Evolutionary conservation across 53 echinoderm and acorn worm species (phyloP).

Genomic region (Hippasteria phrygiana): DNA sequence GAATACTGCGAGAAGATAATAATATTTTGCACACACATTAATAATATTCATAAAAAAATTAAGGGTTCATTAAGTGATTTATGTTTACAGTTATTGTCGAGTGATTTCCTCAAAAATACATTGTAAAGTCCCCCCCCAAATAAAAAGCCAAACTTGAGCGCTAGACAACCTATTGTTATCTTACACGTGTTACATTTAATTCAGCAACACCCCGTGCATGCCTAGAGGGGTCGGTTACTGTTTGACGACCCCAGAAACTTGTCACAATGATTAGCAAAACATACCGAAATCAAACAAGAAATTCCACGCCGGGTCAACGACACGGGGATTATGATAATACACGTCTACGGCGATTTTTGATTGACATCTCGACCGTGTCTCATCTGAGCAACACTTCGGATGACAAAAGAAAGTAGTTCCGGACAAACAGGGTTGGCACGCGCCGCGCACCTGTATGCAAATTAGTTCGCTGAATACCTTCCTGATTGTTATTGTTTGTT

Average conservation of each 20-base stretch:
- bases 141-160: neutral
- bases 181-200: neutral
- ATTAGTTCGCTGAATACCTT: constrained; percentile 46
- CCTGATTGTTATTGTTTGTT: constrained; percentile 13
- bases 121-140: neutral
- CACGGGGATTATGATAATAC: constrained; percentile 20
- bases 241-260: constrained; percentile 6
- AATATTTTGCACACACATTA: no score
- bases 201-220: neutral
- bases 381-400: neutral
- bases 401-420: constrained; percentile 61
- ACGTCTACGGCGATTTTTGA: neutral
- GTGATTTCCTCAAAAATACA: neutral
- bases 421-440: constrained; percentile 1
- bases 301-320: constrained; percentile 34
- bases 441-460: constrained; percentile 51
- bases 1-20: no score
- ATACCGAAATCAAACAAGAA: constrained; percentile 24
- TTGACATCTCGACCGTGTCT: constrained; percentile 1
- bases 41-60: no score
- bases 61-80: no score
- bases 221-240: neutral
- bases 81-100: no score
- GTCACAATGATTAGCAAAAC: constrained; percentile 41
- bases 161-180: neutral